Evolutionary conservation across 2,888 invertebrate genomes (phyloP).

Genomic region (Calephelis perditalis): DNA sequence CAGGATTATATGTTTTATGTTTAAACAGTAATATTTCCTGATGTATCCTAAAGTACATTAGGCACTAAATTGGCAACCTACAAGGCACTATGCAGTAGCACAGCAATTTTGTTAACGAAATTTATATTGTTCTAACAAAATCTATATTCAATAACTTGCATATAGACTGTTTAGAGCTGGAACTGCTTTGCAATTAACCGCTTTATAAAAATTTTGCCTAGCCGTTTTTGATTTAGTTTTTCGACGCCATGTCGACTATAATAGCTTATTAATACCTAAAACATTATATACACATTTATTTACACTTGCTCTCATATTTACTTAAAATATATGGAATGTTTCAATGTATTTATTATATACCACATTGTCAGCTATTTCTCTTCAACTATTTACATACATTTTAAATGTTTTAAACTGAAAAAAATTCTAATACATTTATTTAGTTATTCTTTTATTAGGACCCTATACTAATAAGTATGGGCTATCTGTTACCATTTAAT

Average conservation of each 20-base stretch:
- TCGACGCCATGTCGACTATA: slow-evolving; percentile 26
- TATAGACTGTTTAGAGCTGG: slow-evolving; percentile 32
- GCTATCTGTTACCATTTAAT: too few species aligned
- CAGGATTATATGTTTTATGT: slow-evolving; percentile 33
- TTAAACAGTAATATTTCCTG: slow-evolving; percentile 33
- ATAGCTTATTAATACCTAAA: slow-evolving; percentile 32
- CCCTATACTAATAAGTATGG: too few species aligned
- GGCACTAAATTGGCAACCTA: slow-evolving; percentile 80
- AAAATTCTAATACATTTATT: too few species aligned
- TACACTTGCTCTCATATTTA: slow-evolving; percentile 54
- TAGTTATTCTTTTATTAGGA: too few species aligned
- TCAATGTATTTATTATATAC: slow-evolving; percentile 50
- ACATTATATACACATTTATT: slow-evolving; percentile 69
- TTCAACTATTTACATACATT: slow-evolving; percentile 11
- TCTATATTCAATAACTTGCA: slow-evolving; percentile 36
- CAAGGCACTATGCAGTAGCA: slow-evolving; percentile 79
- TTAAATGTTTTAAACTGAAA: slow-evolving; percentile 28
- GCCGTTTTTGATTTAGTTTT: slow-evolving; percentile 21
- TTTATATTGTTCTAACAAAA: slow-evolving; percentile 49
- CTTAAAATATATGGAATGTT: slow-evolving; percentile 65
- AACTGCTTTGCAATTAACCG: slow-evolving; percentile 34
- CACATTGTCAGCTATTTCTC: slow-evolving; percentile 34
- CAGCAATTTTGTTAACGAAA: slow-evolving; percentile 64
- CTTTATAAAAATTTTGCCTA: slow-evolving; percentile 27
- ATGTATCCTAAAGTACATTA: slow-evolving; percentile 53